Evolutionary conservation across 1,140 invertebrate species (phyloP).

Genomic region (Homarus americanus): DNA sequence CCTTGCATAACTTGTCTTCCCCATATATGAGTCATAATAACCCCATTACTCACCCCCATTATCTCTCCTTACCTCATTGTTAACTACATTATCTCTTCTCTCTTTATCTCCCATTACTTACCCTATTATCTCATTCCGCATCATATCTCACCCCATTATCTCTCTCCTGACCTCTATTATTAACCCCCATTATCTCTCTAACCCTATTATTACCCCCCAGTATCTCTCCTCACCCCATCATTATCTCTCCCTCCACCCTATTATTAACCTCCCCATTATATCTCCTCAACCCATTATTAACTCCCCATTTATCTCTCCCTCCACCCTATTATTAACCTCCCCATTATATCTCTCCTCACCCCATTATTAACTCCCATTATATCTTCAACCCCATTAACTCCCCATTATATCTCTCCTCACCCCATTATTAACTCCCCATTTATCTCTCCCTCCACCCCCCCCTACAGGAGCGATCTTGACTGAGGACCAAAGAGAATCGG

Average conservation of each 20-base stretch:
- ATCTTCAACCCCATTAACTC: background rate
- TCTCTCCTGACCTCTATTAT: background rate
- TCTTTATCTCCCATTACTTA: background rate
- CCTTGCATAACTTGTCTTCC: no score
- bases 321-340: background rate
- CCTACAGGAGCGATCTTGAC: conserved; percentile 93
- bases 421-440: background rate
- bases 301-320: background rate
- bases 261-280: no score
- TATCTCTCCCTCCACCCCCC: background rate
- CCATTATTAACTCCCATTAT: background rate
- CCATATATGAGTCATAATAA: no score
- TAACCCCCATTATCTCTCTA: background rate
- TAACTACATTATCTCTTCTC: no score
- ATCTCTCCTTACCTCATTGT: no score
- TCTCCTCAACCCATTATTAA: no score
- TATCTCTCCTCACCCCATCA: no score
- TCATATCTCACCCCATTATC: background rate
- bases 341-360: background rate
- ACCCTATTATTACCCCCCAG: no score
- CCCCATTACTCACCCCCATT: no score
- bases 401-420: background rate
- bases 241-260: background rate
- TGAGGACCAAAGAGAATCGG: conserved; percentile 90
- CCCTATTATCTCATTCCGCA: background rate